A percentile compares a stretch with the other conserved stretches of the same genome.
Conservation (phyloP, 23 tunicate species). For the Trididemnum nubilum region DNA sequence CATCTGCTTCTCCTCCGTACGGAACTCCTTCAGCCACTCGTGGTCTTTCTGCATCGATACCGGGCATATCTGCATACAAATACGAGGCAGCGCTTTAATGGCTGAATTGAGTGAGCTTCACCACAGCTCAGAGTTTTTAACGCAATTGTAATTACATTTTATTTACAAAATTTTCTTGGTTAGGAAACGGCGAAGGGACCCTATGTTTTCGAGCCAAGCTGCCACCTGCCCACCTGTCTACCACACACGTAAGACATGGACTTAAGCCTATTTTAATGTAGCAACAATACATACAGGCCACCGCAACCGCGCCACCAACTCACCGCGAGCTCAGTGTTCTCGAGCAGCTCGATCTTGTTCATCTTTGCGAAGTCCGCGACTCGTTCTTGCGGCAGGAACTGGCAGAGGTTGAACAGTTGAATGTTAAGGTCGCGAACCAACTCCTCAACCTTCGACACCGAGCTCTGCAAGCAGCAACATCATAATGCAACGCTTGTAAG, state of each 20-base stretch:
- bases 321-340: conserved; percentile 82
- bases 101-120: too few species aligned
- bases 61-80: conserved; percentile 50
- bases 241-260: too few species aligned
- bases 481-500: neutral
- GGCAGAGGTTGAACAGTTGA: conserved; percentile 71
- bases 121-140: too few species aligned
- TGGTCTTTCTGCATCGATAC: conserved; percentile 63
- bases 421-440: conserved; percentile 54
- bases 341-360: conserved; percentile 79
- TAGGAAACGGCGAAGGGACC: too few species aligned
- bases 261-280: too few species aligned
- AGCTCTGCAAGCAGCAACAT: conserved; percentile 9
- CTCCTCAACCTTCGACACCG: conserved; percentile 56
- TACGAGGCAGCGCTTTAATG: too few species aligned
- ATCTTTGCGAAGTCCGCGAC: conserved; percentile 90
- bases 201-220: too few species aligned
- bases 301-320: too few species aligned
- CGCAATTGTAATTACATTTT: too few species aligned
- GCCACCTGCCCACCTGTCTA: too few species aligned
- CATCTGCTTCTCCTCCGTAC: conserved; percentile 46
- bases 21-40: conserved; percentile 56
- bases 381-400: conserved; percentile 89
- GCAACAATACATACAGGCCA: too few species aligned
- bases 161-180: too few species aligned